Percentiles rank a stretch among this genome's conserved stretches.
These are phyloP conservation scores for Amiota mariae DNA, from an alignment of 2,888 invertebrate species.

Conservation along the genomic window DNA sequence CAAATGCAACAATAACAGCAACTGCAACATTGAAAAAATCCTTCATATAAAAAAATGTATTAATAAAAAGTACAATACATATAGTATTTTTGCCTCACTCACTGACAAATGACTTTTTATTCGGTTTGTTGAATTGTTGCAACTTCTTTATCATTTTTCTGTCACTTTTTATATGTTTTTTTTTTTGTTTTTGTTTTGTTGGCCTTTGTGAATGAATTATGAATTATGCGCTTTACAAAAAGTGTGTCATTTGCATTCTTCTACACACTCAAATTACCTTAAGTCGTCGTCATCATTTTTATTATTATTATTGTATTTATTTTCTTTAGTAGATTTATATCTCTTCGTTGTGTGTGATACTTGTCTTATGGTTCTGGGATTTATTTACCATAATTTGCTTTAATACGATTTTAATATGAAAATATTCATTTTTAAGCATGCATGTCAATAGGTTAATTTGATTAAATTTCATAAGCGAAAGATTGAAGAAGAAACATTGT, in stretches of 20 bases:
- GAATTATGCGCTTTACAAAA: slow-evolving; percentile 39
- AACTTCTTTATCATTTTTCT: slow-evolving; percentile 13
- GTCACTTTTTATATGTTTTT: neutral
- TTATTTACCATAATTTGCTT: neutral
- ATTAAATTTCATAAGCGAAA: neutral
- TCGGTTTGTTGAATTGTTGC: neutral
- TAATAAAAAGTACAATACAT: neutral
- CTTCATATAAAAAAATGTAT: neutral
- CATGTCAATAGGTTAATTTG: neutral
- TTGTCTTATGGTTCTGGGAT: neutral
- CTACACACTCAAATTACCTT: slow-evolving; percentile 45
- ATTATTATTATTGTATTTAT: neutral
- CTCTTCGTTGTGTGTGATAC: neutral
- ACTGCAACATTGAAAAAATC: neutral
- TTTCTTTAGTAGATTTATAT: slow-evolving; percentile 4
- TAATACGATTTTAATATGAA: slow-evolving; percentile 16
- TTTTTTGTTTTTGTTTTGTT: neutral
- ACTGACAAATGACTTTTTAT: slow-evolving; percentile 59
- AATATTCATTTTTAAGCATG: slow-evolving; percentile 3
- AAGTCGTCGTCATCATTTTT: slow-evolving; percentile 4
- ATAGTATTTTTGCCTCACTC: slow-evolving; percentile 28
- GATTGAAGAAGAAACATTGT: too few species aligned
- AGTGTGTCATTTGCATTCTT: slow-evolving; percentile 62
- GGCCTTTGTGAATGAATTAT: slow-evolving; percentile 11
- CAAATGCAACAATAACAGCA: slow-evolving; percentile 26